A percentile compares a stretch with the other conserved stretches of the same genome.
Conservation (phyloP, 1,140 invertebrate species). For the Drosophila bipectinata region DNA sequence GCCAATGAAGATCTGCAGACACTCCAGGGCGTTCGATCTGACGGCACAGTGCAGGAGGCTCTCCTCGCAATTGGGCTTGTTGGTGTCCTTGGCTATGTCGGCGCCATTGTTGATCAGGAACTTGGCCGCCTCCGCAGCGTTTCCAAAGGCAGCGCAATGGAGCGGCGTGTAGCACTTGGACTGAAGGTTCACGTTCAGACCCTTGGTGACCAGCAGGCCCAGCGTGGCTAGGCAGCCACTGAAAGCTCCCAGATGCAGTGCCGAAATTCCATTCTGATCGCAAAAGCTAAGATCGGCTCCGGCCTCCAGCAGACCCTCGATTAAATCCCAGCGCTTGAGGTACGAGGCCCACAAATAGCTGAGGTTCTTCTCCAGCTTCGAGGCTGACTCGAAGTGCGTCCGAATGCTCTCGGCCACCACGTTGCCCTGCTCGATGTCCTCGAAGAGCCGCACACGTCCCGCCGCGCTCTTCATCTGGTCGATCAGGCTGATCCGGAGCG, state of each 20-base stretch:
- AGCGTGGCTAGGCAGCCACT: conserved; percentile 90
- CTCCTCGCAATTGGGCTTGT: conserved; percentile 88
- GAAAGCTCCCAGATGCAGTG: conserved; percentile 90
- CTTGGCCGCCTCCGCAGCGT: conserved; percentile 89
- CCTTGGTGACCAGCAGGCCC: conserved; percentile 88
- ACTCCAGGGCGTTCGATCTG: conserved; percentile 89
- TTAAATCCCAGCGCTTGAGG: conserved; percentile 87
- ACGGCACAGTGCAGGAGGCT: conserved; percentile 92
- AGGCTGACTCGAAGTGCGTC: conserved; percentile 85
- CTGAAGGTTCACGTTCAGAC: conserved; percentile 88
- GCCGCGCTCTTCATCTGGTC: conserved; percentile 89
- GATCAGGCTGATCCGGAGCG: conserved; percentile 88
- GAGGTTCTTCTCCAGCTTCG: conserved; percentile 88
- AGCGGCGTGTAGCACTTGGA: conserved; percentile 89
- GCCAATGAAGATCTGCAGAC: conserved; percentile 89
- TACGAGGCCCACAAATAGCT: conserved; percentile 89
- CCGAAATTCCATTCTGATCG: conserved; percentile 88
- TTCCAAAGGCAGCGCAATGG: conserved; percentile 92
- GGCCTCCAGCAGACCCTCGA: conserved; percentile 86
- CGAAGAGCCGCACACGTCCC: conserved; percentile 87
- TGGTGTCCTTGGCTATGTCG: conserved; percentile 85
- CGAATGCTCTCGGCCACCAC: conserved; percentile 86
- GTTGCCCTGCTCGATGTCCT: conserved; percentile 88
- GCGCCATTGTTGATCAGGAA: conserved; percentile 89
- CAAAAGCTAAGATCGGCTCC: conserved; percentile 89